These are phyloP conservation scores for Carterocephalus palaemon DNA, from an alignment of 2,888 invertebrate species.

Conservation along the genomic window DNA sequence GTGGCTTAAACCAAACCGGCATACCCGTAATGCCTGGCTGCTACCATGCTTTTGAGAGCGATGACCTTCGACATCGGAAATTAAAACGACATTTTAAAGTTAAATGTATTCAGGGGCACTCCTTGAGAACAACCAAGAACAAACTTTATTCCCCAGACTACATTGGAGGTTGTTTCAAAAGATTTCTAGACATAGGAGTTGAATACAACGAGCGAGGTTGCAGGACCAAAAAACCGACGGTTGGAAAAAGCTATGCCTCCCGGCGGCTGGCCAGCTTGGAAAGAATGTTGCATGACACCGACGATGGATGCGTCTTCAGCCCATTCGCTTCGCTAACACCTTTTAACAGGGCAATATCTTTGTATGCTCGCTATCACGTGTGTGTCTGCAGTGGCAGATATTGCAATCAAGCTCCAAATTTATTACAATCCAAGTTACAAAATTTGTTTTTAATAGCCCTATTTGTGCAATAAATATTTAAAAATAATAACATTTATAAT, in stretches of 20 bases:
- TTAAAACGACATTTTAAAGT: constrained; percentile 17
- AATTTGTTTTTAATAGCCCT: neutral
- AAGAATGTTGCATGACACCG: constrained; percentile 24
- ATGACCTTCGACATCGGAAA: constrained; percentile 8
- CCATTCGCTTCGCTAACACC: constrained; percentile 51
- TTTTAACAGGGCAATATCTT: constrained; percentile 46
- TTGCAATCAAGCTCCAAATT: constrained; percentile 40
- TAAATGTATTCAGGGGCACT: constrained; percentile 26
- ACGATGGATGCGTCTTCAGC: constrained; percentile 45
- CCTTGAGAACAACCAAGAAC: neutral
- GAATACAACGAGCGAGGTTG: constrained; percentile 40
- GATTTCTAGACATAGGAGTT: constrained; percentile 37
- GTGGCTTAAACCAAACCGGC: constrained; percentile 28
- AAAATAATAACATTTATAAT: neutral
- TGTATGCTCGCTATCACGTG: constrained; percentile 50
- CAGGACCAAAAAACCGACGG: constrained; percentile 28
- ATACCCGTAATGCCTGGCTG: constrained; percentile 28
- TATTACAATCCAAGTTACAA: neutral
- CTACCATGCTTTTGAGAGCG: constrained; percentile 25
- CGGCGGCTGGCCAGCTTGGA: constrained; percentile 32
- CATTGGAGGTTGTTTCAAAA: constrained; percentile 38
- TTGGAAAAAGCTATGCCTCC: constrained; percentile 30
- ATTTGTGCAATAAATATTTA: neutral
- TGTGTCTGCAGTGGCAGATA: constrained; percentile 47
- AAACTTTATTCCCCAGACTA: constrained; percentile 28